A percentile compares a stretch with the other conserved stretches of the same genome.
These are phyloP conservation scores for Anoplophora glabripennis DNA, from an alignment of 1,140 invertebrate genomes.

Conservation along the genomic window DNA sequence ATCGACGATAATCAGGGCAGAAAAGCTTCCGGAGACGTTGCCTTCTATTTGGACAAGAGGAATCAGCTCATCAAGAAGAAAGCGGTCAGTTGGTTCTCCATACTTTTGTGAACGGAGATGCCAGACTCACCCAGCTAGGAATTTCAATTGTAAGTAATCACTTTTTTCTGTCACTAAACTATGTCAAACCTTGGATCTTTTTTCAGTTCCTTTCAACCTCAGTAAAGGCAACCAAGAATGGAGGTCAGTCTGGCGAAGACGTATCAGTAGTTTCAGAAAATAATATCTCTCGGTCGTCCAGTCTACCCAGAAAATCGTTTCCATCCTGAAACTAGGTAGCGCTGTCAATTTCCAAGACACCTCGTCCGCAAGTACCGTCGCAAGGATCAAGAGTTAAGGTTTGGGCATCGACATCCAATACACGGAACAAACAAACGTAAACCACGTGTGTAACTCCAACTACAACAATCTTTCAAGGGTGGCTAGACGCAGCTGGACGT, in stretches of 20 bases:
- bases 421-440: constrained; percentile 9
- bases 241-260: background rate
- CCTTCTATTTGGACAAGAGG: constrained; percentile 68
- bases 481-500: constrained; percentile 50
- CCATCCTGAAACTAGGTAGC: constrained; percentile 23
- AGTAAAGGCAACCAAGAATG: background rate
- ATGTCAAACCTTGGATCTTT: background rate
- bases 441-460: constrained; percentile 24
- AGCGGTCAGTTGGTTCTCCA: constrained; percentile 52
- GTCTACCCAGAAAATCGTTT: constrained; percentile 59
- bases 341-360: background rate
- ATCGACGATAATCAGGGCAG: constrained; percentile 33
- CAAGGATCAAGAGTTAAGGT: constrained; percentile 24
- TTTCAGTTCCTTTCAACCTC: background rate
- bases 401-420: constrained; percentile 25
- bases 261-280: constrained; percentile 31
- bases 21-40: constrained; percentile 52
- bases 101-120: constrained; percentile 52
- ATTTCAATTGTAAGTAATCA: constrained; percentile 57
- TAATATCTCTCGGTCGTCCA: constrained; percentile 63
- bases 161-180: background rate
- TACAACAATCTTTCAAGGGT: constrained; percentile 48
- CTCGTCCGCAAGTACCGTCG: background rate
- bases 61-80: constrained; percentile 65
- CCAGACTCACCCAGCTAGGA: constrained; percentile 63